Percentiles rank a stretch among this genome's conserved stretches.
Evolutionary conservation across 2,888 invertebrate genomes (phyloP).

Genomic region (Linnaemya tessellans): DNA sequence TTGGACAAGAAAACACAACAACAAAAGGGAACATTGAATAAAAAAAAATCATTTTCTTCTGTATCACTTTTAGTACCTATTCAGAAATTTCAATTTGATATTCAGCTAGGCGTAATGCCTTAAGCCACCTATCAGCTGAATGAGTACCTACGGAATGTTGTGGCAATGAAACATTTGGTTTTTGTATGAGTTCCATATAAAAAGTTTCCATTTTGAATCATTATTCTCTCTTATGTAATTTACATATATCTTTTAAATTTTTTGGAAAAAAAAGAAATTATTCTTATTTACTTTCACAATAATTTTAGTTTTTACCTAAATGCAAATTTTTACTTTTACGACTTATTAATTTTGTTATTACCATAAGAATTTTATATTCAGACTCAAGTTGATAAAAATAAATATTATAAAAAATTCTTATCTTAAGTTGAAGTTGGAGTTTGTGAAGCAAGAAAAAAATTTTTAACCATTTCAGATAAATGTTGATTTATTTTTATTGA

Average conservation of each 20-base stretch:
- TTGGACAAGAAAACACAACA: conserved; percentile 25
- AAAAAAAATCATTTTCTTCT: conserved; percentile 19
- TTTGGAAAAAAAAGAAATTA: background rate
- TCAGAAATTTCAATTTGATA: conserved; percentile 46
- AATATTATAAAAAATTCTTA: no score
- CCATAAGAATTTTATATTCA: no score
- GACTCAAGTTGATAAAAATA: background rate
- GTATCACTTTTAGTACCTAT: conserved; percentile 51
- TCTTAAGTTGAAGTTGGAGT: no score
- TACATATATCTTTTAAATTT: background rate
- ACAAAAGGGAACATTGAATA: background rate
- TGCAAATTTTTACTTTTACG: no score
- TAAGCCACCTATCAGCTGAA: conserved; percentile 38
- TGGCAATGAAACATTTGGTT: conserved; percentile 58
- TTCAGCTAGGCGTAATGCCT: conserved; percentile 38
- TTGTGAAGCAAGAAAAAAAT: no score
- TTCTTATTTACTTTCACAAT: background rate
- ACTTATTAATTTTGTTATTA: no score
- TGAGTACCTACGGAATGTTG: conserved; percentile 53
- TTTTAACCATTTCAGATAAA: no score
- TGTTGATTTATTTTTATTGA: no score
- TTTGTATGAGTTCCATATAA: background rate
- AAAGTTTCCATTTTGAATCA: conserved; percentile 22
- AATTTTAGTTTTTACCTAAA: background rate
- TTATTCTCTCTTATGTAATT: conserved; percentile 51